These are phyloP conservation scores for chimpanzee (Pan troglodytes) DNA, from an alignment of 2,113 vertebrate genomes.

Conservation along the genomic window DNA sequence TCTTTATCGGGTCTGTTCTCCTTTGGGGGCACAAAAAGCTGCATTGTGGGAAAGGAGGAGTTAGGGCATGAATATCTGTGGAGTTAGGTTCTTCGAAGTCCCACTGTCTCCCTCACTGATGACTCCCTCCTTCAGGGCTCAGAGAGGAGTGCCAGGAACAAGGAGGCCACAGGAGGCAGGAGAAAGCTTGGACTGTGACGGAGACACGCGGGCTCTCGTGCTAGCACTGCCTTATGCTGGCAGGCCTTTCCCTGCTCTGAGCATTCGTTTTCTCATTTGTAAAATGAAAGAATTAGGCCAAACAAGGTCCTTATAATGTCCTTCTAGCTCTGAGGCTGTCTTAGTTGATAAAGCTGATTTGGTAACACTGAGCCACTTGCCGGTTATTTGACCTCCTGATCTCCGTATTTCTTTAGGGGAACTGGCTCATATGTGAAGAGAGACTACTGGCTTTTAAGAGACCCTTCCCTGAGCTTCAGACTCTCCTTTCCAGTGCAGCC, in stretches of 20 bases:
- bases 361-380: neutral
- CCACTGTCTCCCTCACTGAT: neutral
- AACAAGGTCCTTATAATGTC: neutral
- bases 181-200: neutral
- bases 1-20: neutral
- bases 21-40: neutral
- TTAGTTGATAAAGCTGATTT: neutral
- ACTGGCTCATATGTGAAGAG: neutral
- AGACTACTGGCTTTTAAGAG: neutral
- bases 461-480: neutral
- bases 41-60: neutral
- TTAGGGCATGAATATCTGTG: neutral
- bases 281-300: neutral
- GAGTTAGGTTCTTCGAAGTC: neutral
- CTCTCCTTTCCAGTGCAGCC: neutral
- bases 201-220: fast-evolving
- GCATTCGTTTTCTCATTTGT: neutral
- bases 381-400: neutral
- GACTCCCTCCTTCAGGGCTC: neutral
- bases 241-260: neutral
- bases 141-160: neutral
- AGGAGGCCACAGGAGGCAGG: neutral
- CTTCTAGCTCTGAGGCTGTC: neutral
- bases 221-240: neutral
- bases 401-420: neutral